Percentiles rank a stretch among this genome's conserved stretches.
Evolutionary conservation across 2,888 invertebrate species (phyloP).

Genomic region (Drosophila kuntzei): DNA sequence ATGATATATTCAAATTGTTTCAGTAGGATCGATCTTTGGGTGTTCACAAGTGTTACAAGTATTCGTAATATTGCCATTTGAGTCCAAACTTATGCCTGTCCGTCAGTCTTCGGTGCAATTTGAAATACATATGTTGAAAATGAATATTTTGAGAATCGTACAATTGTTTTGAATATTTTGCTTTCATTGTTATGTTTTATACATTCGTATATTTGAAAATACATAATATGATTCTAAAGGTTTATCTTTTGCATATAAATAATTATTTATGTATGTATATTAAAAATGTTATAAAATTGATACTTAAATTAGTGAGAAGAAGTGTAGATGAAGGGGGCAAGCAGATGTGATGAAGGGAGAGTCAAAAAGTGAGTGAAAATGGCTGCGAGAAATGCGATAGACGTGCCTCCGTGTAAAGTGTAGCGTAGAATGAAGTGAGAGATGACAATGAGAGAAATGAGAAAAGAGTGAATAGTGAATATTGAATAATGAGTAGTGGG

Average conservation of each 20-base stretch:
- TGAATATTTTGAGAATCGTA: slow-evolving; percentile 33
- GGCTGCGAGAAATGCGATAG: slow-evolving; percentile 82
- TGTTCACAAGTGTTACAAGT: slow-evolving; percentile 33
- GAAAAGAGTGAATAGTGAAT: slow-evolving; percentile 15
- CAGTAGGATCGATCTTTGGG: slow-evolving; percentile 58
- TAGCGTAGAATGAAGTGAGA: slow-evolving; percentile 67
- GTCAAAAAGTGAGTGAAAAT: slow-evolving; percentile 47
- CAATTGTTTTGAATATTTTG: slow-evolving; percentile 15
- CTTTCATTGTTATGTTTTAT: slow-evolving; percentile 5
- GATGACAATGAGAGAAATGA: slow-evolving; percentile 13
- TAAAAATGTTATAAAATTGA: slow-evolving; percentile 52
- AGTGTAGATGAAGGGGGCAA: slow-evolving; percentile 20
- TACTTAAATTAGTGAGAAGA: slow-evolving; percentile 54
- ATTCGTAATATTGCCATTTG: slow-evolving; percentile 54
- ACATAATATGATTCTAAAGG: slow-evolving; percentile 46
- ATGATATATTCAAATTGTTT: slow-evolving; percentile 39
- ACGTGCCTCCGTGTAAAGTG: slow-evolving; percentile 78
- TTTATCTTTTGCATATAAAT: slow-evolving; percentile 60
- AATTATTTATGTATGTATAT: slow-evolving; percentile 39
- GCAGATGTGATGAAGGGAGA: not conserved
- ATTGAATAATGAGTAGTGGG: slow-evolving; percentile 28
- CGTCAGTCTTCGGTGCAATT: slow-evolving; percentile 69
- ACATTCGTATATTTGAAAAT: slow-evolving; percentile 35
- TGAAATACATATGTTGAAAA: slow-evolving; percentile 25
- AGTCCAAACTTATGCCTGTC: slow-evolving; percentile 66